Evolutionary conservation across 2,797 vertebrate genomes (phyloP).

Genomic region (Lepidocolaptes lacrymiger): DNA sequence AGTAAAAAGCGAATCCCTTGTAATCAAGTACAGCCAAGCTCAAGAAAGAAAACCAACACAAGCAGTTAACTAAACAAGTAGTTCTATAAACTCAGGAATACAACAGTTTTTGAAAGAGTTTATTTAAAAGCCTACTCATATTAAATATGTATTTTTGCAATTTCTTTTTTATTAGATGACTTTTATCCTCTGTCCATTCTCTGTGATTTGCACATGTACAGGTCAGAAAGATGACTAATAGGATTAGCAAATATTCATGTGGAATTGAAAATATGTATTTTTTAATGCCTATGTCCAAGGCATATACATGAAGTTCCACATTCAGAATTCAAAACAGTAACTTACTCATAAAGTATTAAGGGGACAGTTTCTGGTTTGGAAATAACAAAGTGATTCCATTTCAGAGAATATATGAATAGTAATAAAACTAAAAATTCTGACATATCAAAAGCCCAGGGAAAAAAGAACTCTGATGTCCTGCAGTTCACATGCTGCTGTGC

Average conservation of each 20-base stretch:
- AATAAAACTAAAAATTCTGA: constrained; percentile 46
- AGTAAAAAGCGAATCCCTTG: not conserved
- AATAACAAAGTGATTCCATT: constrained; percentile 42
- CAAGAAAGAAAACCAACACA: not conserved
- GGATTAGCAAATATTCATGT: not conserved
- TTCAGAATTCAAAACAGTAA: constrained; percentile 36
- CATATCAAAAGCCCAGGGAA: constrained; percentile 23
- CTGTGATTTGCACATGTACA: accelerated
- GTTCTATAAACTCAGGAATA: not conserved
- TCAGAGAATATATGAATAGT: constrained; percentile 44
- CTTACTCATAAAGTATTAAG: constrained; percentile 34
- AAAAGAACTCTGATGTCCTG: constrained; percentile 43
- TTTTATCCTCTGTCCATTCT: not conserved
- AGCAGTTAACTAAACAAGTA: not conserved
- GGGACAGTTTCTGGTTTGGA: not conserved
- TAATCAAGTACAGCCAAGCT: not conserved
- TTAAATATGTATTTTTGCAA: not conserved
- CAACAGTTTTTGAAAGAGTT: not conserved
- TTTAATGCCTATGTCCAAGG: not conserved
- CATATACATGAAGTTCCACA: not conserved
- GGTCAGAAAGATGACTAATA: not conserved
- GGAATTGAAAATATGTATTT: not conserved
- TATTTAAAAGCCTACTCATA: not conserved
- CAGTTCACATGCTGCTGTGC: constrained; percentile 52
- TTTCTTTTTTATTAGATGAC: not conserved